These are phyloP conservation scores for Nansenia antarctica DNA, from an alignment of 2,113 vertebrate genomes.

Conservation along the genomic window DNA sequence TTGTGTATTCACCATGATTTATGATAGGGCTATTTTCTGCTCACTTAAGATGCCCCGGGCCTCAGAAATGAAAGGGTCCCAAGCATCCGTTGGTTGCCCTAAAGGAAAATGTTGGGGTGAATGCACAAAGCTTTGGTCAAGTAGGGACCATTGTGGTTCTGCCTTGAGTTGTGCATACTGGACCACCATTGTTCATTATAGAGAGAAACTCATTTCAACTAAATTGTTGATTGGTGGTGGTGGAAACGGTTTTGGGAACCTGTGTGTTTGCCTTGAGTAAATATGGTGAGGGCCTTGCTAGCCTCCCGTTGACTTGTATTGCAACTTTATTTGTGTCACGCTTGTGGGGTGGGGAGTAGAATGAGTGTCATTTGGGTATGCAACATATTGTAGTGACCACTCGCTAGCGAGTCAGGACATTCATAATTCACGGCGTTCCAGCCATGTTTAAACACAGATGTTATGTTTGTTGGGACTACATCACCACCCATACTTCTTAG, in stretches of 20 bases:
- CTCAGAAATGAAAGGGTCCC: constrained; percentile 42
- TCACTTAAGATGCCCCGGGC: constrained; percentile 51
- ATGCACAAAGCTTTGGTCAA: constrained; percentile 46
- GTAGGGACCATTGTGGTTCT: constrained; percentile 47
- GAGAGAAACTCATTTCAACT: not conserved
- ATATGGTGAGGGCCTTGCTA: not conserved
- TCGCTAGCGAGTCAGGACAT: too few species aligned
- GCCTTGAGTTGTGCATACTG: constrained; percentile 11
- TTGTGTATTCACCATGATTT: constrained; percentile 64
- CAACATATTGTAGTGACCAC: too few species aligned
- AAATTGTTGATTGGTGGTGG: not conserved
- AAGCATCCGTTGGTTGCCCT: constrained; percentile 24
- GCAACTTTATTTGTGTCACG: not conserved
- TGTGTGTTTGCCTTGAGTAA: not conserved
- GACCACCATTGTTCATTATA: not conserved
- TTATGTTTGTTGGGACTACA: too few species aligned
- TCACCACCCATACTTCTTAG: too few species aligned
- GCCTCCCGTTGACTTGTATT: not conserved
- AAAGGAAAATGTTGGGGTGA: constrained; percentile 40
- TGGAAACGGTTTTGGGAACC: not conserved
- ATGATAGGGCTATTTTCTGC: constrained; percentile 56
- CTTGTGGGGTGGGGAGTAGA: not conserved
- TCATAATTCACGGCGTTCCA: too few species aligned
- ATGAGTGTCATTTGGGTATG: not conserved
- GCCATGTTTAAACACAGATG: too few species aligned